Evolutionary conservation across 2,113 vertebrate genomes (phyloP).

Genomic region (Chloropsis hardwickii): DNA sequence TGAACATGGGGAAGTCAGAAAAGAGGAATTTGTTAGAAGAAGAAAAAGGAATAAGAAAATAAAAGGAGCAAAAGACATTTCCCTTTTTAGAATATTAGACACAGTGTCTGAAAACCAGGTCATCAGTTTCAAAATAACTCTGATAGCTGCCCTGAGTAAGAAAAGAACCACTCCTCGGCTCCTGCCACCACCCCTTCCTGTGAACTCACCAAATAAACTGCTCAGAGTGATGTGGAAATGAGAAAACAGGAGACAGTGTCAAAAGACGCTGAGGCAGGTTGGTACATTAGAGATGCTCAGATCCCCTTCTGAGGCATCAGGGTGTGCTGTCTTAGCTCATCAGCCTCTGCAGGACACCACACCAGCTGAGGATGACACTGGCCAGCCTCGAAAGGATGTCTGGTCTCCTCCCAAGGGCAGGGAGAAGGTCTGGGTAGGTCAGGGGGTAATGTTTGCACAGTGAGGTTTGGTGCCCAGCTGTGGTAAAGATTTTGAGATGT

Average conservation of each 20-base stretch:
- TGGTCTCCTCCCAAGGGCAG: neutral
- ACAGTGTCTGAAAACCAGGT: neutral
- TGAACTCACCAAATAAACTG: neutral
- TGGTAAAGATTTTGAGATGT: neutral
- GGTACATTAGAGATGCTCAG: neutral
- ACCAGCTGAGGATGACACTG: neutral
- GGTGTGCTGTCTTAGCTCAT: neutral
- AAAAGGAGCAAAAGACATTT: neutral
- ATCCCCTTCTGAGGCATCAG: neutral
- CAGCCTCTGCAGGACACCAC: neutral
- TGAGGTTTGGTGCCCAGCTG: neutral
- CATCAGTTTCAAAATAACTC: neutral
- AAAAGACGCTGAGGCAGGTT: neutral
- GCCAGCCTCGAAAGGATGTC: neutral
- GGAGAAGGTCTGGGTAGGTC: neutral
- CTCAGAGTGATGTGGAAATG: neutral
- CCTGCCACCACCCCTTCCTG: neutral
- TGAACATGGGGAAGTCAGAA: neutral
- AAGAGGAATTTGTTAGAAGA: slow-evolving; percentile 7
- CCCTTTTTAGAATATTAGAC: neutral
- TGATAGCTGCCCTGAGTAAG: neutral
- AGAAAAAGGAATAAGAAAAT: neutral
- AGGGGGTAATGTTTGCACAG: neutral
- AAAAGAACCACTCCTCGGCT: neutral
- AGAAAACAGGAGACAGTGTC: neutral